Conservation (phyloP, 2,113 vertebrate species). For the Ondatra zibethicus region DNA sequence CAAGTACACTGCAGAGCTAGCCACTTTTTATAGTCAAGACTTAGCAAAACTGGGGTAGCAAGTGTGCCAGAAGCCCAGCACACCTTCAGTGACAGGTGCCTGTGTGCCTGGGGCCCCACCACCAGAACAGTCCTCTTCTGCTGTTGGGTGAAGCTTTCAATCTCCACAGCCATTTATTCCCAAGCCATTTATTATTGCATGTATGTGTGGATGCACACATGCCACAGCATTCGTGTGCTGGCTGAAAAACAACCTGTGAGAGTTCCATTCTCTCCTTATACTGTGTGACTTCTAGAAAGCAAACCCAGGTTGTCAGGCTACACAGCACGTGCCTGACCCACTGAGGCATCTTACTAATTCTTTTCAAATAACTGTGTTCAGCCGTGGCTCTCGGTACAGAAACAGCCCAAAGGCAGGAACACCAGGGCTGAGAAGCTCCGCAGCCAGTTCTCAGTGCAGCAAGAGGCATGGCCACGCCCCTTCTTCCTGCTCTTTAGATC, state of each 20-base stretch:
- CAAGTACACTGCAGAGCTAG: not conserved
- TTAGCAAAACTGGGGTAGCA: not conserved
- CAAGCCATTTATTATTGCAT: not conserved
- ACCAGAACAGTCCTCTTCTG: not conserved
- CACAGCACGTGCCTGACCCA: not conserved
- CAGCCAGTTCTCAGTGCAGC: not conserved
- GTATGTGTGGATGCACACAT: not conserved
- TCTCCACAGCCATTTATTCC: not conserved
- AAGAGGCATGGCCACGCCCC: fast-evolving
- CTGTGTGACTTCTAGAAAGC: not conserved
- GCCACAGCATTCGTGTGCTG: not conserved
- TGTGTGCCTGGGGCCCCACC: not conserved
- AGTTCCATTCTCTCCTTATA: not conserved
- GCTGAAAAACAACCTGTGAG: too few relatives aligned
- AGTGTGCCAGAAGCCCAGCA: not conserved
- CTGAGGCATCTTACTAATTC: not conserved
- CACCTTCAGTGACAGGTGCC: not conserved
- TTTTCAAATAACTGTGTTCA: not conserved
- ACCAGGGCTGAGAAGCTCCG: not conserved
- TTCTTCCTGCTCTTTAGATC: not conserved
- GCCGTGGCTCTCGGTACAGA: not conserved
- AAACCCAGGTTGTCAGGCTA: not conserved
- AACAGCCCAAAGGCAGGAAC: not conserved
- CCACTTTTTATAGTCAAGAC: conserved; percentile 6
- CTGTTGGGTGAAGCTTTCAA: not conserved